Conservation (phyloP, 2,797 vertebrate genomes). For the Ceryle rudis region DNA sequence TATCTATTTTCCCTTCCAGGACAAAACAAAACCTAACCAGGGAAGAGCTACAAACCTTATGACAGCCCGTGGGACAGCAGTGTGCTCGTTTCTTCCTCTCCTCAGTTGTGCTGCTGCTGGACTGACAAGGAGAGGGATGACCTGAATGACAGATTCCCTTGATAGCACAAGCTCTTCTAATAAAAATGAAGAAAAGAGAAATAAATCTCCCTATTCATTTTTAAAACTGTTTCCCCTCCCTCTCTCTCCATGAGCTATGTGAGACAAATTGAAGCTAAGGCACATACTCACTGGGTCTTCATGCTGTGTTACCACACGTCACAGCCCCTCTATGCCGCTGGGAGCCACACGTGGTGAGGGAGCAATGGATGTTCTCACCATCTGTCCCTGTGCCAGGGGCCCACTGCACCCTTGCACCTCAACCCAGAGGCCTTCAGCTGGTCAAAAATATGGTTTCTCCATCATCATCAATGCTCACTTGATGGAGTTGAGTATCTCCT, state of each 20-base stretch:
- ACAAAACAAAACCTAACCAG: neutral
- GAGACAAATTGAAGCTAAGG: neutral
- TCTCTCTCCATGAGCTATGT: neutral
- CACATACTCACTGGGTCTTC: neutral
- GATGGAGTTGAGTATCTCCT: neutral
- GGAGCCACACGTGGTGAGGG: rapidly evolving
- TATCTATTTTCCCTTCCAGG: neutral
- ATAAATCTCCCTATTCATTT: constrained; percentile 12
- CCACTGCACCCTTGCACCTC: neutral
- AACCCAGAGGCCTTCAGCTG: neutral
- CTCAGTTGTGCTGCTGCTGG: rapidly evolving
- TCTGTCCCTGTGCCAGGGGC: neutral
- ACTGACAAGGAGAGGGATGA: neutral
- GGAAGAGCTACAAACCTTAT: neutral
- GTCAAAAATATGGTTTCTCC: neutral
- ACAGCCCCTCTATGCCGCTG: rapidly evolving
- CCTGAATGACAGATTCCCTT: neutral
- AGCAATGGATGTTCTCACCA: rapidly evolving
- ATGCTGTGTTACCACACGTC: rapidly evolving
- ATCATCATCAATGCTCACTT: rapidly evolving
- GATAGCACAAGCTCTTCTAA: neutral
- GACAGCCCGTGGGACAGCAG: neutral
- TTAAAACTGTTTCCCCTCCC: constrained; percentile 26
- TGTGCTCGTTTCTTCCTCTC: neutral
- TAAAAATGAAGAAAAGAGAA: neutral